Conservation (phyloP, 1,140 invertebrate species). For the Rhizoglyphus robini region DNA sequence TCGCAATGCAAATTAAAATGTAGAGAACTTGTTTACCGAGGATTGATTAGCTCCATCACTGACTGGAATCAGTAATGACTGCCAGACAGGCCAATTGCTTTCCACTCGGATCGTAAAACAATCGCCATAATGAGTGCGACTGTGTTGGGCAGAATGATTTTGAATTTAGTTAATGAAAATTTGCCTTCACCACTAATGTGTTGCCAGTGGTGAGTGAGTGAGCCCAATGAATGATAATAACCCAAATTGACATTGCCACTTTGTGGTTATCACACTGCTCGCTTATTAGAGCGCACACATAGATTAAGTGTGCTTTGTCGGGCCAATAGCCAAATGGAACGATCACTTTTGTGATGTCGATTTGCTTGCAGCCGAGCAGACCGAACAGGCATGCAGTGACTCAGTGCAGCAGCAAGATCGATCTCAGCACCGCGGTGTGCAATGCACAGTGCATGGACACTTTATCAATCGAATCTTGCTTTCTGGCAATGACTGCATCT, state of each 20-base stretch:
- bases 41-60: conserved; percentile 8
- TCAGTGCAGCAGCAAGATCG: background rate
- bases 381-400: too few species aligned
- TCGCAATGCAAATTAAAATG: too few species aligned
- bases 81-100: background rate
- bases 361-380: too few species aligned
- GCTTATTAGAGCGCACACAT: background rate
- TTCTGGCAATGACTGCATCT: background rate
- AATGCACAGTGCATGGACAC: too few species aligned
- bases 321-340: too few species aligned
- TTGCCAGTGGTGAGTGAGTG: too few species aligned
- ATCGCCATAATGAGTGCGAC: too few species aligned
- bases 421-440: background rate
- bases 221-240: conserved; percentile 15
- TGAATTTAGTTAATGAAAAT: too few species aligned
- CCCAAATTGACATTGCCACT: conserved; percentile 10
- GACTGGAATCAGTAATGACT: conserved; percentile 9
- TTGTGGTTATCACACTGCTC: background rate
- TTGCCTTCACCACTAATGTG: too few species aligned
- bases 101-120: background rate
- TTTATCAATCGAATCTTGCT: background rate
- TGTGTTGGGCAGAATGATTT: too few species aligned
- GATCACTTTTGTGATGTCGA: too few species aligned
- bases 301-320: background rate
- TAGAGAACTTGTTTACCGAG: too few species aligned